Conservation (phyloP, 2,888 invertebrate genomes). For the Dione vanillae region DNA sequence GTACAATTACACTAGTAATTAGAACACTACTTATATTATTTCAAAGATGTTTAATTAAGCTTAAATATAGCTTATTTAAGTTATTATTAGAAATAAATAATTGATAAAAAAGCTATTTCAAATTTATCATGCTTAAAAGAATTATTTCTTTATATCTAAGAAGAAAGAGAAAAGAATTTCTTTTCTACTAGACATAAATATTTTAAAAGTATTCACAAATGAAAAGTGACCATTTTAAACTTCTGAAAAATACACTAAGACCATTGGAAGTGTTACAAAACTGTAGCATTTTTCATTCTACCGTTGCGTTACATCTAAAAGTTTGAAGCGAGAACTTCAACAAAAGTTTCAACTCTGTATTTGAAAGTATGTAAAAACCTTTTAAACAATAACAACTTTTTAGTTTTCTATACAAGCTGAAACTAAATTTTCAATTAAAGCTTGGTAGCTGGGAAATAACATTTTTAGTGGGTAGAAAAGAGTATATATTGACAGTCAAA, state of each 20-base stretch:
- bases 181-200: no score
- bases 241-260: not conserved
- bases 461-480: conserved; percentile 49
- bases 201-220: no score
- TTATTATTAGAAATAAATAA: no score
- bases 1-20: no score
- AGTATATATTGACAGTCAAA: no score
- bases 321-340: conserved; percentile 5
- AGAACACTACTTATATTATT: no score
- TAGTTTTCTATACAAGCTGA: conserved; percentile 1
- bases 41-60: no score
- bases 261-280: not conserved
- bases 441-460: conserved; percentile 46
- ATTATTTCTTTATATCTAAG: no score
- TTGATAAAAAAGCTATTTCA: no score
- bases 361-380: conserved; percentile 1
- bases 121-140: no score
- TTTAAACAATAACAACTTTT: conserved; percentile 15
- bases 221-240: not conserved
- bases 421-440: conserved; percentile 31
- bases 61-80: no score
- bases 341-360: not conserved
- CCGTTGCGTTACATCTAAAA: not conserved
- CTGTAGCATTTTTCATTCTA: not conserved
- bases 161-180: no score